phyloP scores from a whole-genome alignment of 1,140 invertebrate species.

The Pectinophora gossypiella region DNA sequence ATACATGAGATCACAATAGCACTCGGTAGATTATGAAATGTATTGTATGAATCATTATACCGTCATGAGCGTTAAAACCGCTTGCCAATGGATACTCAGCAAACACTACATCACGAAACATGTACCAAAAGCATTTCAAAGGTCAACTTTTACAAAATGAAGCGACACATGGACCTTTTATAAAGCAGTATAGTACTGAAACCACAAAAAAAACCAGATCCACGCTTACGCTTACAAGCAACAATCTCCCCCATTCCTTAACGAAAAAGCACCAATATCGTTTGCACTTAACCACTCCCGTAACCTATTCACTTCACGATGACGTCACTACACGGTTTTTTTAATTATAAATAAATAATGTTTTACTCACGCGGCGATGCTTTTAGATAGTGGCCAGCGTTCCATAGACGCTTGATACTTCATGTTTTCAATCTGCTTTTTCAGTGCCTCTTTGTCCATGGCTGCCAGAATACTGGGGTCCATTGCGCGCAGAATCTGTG shows the following conservation, averaged over 20 bases:
- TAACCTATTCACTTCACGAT: conserved; percentile 48
- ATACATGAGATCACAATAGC: too few relatives aligned
- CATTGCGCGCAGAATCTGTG: conserved; percentile 81
- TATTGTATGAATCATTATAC: too few relatives aligned
- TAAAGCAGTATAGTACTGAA: conserved; percentile 8
- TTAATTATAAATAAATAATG: conserved; percentile 35
- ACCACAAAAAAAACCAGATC: conserved; percentile 24
- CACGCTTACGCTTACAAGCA: conserved; percentile 32
- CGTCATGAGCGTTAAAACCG: too few relatives aligned
- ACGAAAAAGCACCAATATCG: conserved; percentile 46
- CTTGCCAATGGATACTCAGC: too few relatives aligned
- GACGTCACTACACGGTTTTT: conserved; percentile 45
- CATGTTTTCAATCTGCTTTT: conserved; percentile 98
- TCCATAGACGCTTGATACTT: conserved; percentile 97
- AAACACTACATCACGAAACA: too few relatives aligned
- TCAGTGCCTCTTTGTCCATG: conserved; percentile 97
- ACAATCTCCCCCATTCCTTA: conserved; percentile 38
- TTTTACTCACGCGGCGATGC: conserved; percentile 94
- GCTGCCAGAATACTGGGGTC: conserved; percentile 93
- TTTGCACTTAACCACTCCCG: conserved; percentile 54
- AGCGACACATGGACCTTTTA: background rate
- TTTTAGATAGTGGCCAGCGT: conserved; percentile 94
- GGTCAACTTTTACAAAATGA: background rate
- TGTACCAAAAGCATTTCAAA: too few relatives aligned
- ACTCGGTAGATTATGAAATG: too few relatives aligned